Conservation (phyloP, 35 echinoderm and acorn worm genomes). For the Ptychodera flava region DNA sequence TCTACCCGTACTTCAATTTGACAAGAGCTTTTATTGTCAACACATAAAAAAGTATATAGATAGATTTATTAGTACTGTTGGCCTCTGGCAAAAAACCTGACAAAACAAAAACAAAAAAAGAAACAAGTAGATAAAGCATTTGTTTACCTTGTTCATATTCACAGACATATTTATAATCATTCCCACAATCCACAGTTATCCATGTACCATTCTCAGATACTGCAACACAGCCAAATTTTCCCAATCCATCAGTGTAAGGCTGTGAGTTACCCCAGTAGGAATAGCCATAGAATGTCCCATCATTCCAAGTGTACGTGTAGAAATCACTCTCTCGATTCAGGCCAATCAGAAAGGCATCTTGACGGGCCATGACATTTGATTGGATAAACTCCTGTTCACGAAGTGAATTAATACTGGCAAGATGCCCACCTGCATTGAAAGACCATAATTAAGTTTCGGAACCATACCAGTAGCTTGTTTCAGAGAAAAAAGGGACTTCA, state of each 20-base stretch:
- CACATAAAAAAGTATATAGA: no score
- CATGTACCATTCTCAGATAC: constrained; percentile 51
- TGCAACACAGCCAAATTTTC: constrained; percentile 43
- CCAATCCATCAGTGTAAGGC: constrained; percentile 32
- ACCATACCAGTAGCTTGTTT: no score
- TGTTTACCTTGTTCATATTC: constrained; percentile 76
- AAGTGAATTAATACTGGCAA: constrained; percentile 40
- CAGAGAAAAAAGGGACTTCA: no score
- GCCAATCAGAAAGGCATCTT: constrained; percentile 53
- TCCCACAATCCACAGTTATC: constrained; percentile 50
- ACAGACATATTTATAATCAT: constrained; percentile 46
- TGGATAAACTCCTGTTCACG: constrained; percentile 61
- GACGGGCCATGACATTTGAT: constrained; percentile 40
- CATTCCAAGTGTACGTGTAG: constrained; percentile 41
- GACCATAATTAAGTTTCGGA: no score
- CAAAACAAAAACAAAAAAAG: no score
- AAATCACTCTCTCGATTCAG: constrained; percentile 46
- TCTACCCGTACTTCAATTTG: no score
- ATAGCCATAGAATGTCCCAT: constrained; percentile 42
- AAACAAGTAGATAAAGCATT: no score
- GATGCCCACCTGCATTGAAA: constrained; percentile 67
- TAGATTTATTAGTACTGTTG: no score
- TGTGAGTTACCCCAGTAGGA: constrained; percentile 38
- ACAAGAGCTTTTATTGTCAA: no score
- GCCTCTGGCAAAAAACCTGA: no score